Conservation (phyloP, 2,113 vertebrate species). For the Cariama cristata region DNA sequence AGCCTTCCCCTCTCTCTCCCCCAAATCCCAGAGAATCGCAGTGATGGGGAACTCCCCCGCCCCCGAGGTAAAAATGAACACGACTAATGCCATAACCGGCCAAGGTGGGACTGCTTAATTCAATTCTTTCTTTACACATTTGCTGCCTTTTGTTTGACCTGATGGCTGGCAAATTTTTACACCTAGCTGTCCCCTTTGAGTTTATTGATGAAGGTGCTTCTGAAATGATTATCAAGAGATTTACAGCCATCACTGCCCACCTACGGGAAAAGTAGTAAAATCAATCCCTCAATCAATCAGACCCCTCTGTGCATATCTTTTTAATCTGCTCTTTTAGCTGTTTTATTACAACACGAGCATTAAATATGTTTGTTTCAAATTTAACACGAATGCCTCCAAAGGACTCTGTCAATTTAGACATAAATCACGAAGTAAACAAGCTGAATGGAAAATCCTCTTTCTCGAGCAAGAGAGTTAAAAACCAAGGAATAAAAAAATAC, state of each 20-base stretch:
- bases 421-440: slow-evolving; percentile 62
- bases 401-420: slow-evolving; percentile 56
- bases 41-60: neutral
- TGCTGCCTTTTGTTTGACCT: slow-evolving; percentile 66
- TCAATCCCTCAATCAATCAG: slow-evolving; percentile 70
- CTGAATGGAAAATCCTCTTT: slow-evolving; percentile 18
- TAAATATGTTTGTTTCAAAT: slow-evolving; percentile 71
- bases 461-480: neutral
- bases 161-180: slow-evolving; percentile 59
- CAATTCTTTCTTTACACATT: slow-evolving; percentile 46
- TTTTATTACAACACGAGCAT: slow-evolving; percentile 66
- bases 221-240: slow-evolving; percentile 71
- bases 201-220: slow-evolving; percentile 71
- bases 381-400: slow-evolving; percentile 57
- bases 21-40: neutral
- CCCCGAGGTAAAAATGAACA: neutral
- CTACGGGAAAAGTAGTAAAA: slow-evolving; percentile 67
- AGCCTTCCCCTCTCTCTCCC: neutral
- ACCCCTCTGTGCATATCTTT: slow-evolving; percentile 61
- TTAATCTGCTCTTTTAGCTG: slow-evolving; percentile 65
- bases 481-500: neutral
- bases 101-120: slow-evolving; percentile 54
- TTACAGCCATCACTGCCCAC: slow-evolving; percentile 64
- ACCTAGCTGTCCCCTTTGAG: slow-evolving; percentile 57
- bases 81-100: slow-evolving; percentile 9